Base-by-base conservation (phyloP, 1,140 invertebrate genomes). In the Nephotettix cincticeps region DNA sequence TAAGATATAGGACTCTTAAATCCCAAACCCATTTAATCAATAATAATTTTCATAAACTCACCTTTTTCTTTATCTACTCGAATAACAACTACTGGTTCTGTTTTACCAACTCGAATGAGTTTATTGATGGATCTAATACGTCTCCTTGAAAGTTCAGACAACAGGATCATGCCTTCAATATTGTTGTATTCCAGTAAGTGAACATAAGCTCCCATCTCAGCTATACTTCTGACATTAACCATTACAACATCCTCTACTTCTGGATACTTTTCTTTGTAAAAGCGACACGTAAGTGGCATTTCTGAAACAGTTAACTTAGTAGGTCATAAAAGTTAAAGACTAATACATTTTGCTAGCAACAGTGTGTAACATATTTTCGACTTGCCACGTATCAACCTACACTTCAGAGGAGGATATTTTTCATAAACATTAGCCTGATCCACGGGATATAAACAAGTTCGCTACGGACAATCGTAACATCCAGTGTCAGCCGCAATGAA, bases 41-140 rank as follows among this genome's bases (percentile, higher is more conserved):
- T n/a, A n/a, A n/a, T n/a, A n/a, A n/a, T n/a, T n/a, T n/a, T n/a
- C 51, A 64, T 64, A 56, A 30, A 64, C 70, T 76, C 82, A 95
- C 95, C 98, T 89, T 99, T 99, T 77, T 99, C 96, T 87, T 98
- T 98, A 79, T 99, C 98, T 9, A 99, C 98, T 84, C 98, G 89
- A 81, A 99, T 99, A 40, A 99, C 98, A 61, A 99, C 97, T 32
- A 99, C 98, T 70, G 97, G 98, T 84, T 99, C 98, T 71, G 93
- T 99, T 84, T 99, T 94, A 32, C 98, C 98, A 56, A 99, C 96
- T 75, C 97, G 88, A 80, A 99, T 99, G 67, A 99, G 86, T 88
- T 99, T 99, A 83, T 99, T 99, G 75, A 99, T 99, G 45, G 98
- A 99, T 73, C 98, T 88, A 76, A 99, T 99, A 87, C 98, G 94